These are phyloP conservation scores for Sycobia sp. DNA, from an alignment of 1,140 invertebrate species.

Conservation along the genomic window DNA sequence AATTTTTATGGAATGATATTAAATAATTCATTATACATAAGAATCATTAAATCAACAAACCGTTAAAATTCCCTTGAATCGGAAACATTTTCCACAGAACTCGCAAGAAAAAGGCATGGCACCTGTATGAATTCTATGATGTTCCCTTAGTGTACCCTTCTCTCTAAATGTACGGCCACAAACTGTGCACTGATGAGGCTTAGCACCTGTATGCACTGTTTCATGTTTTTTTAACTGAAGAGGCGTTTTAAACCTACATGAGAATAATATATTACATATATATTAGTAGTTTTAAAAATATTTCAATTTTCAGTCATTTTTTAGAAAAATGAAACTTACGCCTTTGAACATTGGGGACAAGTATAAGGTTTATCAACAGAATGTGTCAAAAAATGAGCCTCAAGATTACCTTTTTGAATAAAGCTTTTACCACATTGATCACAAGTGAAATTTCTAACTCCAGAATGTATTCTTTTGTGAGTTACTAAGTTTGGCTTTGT, in stretches of 20 bases:
- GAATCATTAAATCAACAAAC: slow-evolving; percentile 43
- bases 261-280: slow-evolving; percentile 16
- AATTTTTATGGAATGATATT: too few relatives aligned
- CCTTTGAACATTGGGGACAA: slow-evolving; percentile 57
- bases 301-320: not conserved
- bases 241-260: slow-evolving; percentile 64
- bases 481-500: slow-evolving; percentile 67
- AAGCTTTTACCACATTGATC: slow-evolving; percentile 69
- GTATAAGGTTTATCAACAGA: slow-evolving; percentile 60
- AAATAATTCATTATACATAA: too few relatives aligned
- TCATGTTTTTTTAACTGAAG: slow-evolving; percentile 65
- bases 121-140: slow-evolving; percentile 79
- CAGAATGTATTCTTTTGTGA: slow-evolving; percentile 66
- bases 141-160: slow-evolving; percentile 66
- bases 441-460: slow-evolving; percentile 64
- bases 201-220: slow-evolving; percentile 71
- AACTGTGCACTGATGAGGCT: slow-evolving; percentile 76
- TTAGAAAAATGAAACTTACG: slow-evolving; percentile 44
- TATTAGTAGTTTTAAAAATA: not conserved
- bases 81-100: slow-evolving; percentile 73
- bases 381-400: slow-evolving; percentile 67
- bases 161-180: slow-evolving; percentile 76
- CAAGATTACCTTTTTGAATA: slow-evolving; percentile 67
- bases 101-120: slow-evolving; percentile 80
- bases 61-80: slow-evolving; percentile 72